phyloP scores from a whole-genome alignment of 2,113 vertebrate species.

The Diphyllodes magnificus region DNA sequence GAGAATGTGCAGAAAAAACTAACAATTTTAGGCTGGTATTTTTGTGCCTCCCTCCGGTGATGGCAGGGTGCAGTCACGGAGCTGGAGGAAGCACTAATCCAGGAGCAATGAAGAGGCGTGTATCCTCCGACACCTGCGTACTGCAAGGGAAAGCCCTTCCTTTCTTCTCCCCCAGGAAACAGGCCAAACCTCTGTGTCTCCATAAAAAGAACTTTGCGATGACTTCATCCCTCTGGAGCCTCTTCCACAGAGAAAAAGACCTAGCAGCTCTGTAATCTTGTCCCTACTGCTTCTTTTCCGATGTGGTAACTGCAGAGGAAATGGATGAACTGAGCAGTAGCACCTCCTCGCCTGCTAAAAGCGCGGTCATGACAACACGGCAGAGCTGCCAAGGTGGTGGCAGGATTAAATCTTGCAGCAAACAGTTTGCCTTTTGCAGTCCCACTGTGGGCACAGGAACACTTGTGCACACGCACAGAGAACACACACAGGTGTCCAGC shows the following conservation, averaged over 20 bases:
- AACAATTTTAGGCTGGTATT: neutral
- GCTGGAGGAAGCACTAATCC: neutral
- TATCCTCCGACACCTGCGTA: neutral
- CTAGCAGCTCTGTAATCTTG: neutral
- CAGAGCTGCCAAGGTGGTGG: neutral
- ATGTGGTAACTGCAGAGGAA: neutral
- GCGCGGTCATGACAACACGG: accelerated
- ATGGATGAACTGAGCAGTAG: neutral
- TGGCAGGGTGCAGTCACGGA: neutral
- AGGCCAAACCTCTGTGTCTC: neutral
- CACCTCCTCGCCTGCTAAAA: neutral
- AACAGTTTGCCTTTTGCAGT: neutral
- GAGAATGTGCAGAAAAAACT: neutral
- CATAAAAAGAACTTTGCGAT: neutral
- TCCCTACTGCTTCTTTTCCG: neutral
- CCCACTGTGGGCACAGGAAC: neutral
- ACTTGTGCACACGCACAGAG: accelerated
- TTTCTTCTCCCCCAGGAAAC: neutral
- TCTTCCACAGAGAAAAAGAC: neutral
- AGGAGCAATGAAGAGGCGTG: neutral
- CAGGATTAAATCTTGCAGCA: neutral
- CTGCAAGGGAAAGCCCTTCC: neutral
- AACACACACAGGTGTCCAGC: neutral
- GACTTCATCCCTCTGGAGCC: constrained; percentile 14
- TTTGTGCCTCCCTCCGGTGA: neutral